Conservation (phyloP, 2,113 vertebrate species). For the Cavia porcellus region DNA sequence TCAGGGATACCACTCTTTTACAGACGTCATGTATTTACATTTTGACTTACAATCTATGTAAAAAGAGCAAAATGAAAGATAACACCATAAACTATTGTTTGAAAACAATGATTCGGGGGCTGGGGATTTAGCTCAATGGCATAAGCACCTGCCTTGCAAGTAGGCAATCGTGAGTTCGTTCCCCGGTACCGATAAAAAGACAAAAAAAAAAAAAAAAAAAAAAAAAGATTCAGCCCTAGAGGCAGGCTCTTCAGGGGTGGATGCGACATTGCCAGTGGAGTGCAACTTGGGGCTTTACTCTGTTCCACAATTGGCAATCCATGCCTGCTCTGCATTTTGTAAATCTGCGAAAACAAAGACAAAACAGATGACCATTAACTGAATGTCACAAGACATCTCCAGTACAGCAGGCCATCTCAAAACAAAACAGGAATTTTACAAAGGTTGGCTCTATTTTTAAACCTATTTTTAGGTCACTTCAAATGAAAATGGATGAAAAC, state of each 20-base stretch:
- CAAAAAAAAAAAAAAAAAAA: no score
- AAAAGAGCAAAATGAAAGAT: slow-evolving; percentile 55
- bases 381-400: neutral
- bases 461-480: slow-evolving; percentile 39
- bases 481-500: neutral
- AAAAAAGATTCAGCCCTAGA: slow-evolving; percentile 82
- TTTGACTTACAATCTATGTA: slow-evolving; percentile 60
- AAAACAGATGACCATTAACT: slow-evolving; percentile 47
- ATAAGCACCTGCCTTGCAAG: no score
- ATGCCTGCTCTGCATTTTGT: slow-evolving; percentile 88
- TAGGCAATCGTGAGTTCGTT: no score
- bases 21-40: slow-evolving; percentile 45
- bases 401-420: slow-evolving; percentile 39
- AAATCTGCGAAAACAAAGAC: slow-evolving; percentile 87
- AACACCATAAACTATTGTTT: slow-evolving; percentile 28
- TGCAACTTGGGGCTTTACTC: slow-evolving; percentile 86
- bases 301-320: slow-evolving; percentile 87
- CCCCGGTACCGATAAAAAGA: no score
- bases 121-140: no score
- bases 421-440: slow-evolving; percentile 26
- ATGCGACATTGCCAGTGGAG: slow-evolving; percentile 86
- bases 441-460: slow-evolving; percentile 48
- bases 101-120: neutral
- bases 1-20: slow-evolving; percentile 74
- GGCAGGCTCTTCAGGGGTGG: slow-evolving; percentile 89